phyloP scores from a whole-genome alignment of 2,888 invertebrate species.

The Magallana nippona region DNA sequence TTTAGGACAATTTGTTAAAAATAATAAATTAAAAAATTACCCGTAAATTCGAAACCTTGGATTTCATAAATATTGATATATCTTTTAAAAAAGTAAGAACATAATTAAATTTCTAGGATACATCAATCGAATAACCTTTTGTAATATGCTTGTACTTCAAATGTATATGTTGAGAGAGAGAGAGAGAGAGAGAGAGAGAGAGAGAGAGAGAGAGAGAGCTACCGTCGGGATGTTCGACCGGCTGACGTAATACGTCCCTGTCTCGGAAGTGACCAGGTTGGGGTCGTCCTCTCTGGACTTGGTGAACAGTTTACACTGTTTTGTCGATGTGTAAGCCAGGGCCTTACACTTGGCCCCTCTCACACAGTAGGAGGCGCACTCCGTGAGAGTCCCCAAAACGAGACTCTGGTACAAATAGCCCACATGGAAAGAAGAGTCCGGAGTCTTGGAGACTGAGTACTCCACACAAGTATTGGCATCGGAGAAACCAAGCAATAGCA shows the following conservation, averaged over 20 bases:
- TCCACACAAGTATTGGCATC: neutral
- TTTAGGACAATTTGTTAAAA: too few species aligned
- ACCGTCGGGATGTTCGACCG: neutral
- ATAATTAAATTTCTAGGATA: too few species aligned
- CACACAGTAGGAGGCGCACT: conserved; percentile 1
- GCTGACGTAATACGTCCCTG: conserved; percentile 1
- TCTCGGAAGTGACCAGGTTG: neutral
- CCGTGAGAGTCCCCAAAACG: neutral
- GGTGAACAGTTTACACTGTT: neutral
- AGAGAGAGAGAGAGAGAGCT: neutral
- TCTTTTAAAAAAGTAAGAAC: too few species aligned
- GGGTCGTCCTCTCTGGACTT: conserved; percentile 5
- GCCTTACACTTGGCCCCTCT: conserved; percentile 7
- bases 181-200: conserved; percentile 20
- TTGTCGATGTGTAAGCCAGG: neutral
- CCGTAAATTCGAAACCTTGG: too few species aligned
- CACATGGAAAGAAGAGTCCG: neutral
- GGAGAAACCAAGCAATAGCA: neutral
- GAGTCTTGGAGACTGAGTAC: neutral
- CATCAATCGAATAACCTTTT: too few species aligned
- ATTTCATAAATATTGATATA: too few species aligned
- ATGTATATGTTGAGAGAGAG: neutral
- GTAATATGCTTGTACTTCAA: too few species aligned
- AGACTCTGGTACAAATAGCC: neutral
- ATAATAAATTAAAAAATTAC: too few species aligned